Evolutionary conservation across 2,888 invertebrate genomes (phyloP).

Genomic region (Heteropelma amictum): DNA sequence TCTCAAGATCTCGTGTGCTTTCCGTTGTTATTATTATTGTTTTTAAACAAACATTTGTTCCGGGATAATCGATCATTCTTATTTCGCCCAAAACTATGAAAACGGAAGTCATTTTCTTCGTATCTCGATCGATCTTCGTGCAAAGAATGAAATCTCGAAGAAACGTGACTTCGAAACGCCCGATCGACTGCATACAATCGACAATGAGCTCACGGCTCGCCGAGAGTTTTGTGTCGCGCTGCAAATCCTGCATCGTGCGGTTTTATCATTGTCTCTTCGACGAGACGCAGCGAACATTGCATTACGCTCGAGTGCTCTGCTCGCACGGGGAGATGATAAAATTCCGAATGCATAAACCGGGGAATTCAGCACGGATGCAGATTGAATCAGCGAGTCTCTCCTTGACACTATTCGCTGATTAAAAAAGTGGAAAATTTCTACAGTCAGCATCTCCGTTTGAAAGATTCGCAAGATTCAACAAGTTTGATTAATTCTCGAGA

Average conservation of each 20-base stretch:
- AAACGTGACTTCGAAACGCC: conserved; percentile 51
- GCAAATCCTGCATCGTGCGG: conserved; percentile 20
- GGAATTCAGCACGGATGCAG: conserved; percentile 40
- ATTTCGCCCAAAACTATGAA: neutral
- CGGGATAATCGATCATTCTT: neutral
- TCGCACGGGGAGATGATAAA: conserved; percentile 40
- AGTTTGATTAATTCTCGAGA: neutral
- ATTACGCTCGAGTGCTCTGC: conserved; percentile 44
- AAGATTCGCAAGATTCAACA: neutral
- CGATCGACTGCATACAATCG: conserved; percentile 50
- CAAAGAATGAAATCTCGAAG: conserved; percentile 6
- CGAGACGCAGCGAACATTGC: conserved; percentile 39
- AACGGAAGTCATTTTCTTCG: conserved; percentile 22
- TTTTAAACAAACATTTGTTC: too few species aligned
- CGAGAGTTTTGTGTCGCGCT: conserved; percentile 13
- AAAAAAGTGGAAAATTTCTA: neutral
- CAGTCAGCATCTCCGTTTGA: neutral
- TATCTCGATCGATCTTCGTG: too few species aligned
- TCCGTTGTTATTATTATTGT: conserved; percentile 1
- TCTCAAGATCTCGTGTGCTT: conserved; percentile 12
- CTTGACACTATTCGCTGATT: conserved; percentile 36
- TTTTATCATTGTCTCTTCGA: conserved; percentile 42
- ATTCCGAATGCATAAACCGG: conserved; percentile 47
- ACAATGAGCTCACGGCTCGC: conserved; percentile 39
- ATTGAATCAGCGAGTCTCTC: conserved; percentile 31